phyloP scores from a whole-genome alignment of 2,888 invertebrate genomes.

The Parnassius orleans region DNA sequence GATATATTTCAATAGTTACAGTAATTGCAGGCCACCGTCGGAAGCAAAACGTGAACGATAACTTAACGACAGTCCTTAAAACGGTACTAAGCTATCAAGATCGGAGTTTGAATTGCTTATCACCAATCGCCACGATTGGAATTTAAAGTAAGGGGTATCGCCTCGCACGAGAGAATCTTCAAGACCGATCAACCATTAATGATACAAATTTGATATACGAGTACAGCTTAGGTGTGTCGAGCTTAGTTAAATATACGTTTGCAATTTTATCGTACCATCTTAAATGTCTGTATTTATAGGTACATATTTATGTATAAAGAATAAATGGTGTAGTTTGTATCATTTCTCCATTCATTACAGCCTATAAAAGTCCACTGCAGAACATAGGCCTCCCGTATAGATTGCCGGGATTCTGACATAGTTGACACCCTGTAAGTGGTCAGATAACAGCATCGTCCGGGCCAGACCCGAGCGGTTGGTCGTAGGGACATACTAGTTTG shows the following conservation, averaged over 20 bases:
- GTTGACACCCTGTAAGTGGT: no score
- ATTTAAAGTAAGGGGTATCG: constrained; percentile 56
- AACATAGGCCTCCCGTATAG: no score
- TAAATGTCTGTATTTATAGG: not conserved
- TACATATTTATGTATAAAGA: not conserved
- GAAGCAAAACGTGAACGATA: constrained; percentile 79
- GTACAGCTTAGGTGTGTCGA: constrained; percentile 9
- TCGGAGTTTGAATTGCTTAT: constrained; percentile 74
- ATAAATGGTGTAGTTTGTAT: no score
- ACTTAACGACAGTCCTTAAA: constrained; percentile 67
- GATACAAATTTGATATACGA: constrained; percentile 34
- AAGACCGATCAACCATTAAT: constrained; percentile 45
- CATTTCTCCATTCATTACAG: no score
- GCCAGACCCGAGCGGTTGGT: no score
- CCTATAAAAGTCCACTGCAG: no score
- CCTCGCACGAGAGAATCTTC: constrained; percentile 30
- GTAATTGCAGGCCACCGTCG: constrained; percentile 59
- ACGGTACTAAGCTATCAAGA: constrained; percentile 71
- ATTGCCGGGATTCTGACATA: no score
- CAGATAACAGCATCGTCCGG: no score
- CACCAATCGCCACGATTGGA: constrained; percentile 69
- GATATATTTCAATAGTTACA: constrained; percentile 46
- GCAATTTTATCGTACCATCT: constrained; percentile 8
- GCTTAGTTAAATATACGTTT: constrained; percentile 16
- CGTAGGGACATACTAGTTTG: no score